phyloP scores from a whole-genome alignment of 2,888 invertebrate species.

The Amblyjoppa fuscipennis region DNA sequence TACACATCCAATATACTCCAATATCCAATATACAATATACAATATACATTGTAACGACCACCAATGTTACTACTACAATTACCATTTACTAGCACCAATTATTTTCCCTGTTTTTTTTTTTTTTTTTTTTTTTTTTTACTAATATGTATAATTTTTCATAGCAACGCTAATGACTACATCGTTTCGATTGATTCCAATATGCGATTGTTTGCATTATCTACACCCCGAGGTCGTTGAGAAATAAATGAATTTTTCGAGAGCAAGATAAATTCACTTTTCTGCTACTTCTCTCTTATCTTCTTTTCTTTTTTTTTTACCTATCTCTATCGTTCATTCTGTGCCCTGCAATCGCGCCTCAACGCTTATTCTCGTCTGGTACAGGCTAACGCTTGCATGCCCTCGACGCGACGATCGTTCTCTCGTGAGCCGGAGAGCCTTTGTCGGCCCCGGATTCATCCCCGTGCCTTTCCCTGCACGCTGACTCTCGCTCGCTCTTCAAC shows the following conservation, averaged over 20 bases:
- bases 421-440: constrained; percentile 39
- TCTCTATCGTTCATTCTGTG: constrained; percentile 39
- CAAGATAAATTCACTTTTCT: not conserved
- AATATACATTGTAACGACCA: too few relatives aligned
- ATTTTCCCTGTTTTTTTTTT: not conserved
- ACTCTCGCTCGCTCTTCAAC: constrained; percentile 54
- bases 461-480: constrained; percentile 68
- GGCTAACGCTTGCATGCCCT: constrained; percentile 29
- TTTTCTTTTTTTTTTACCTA: constrained; percentile 29
- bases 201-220: not conserved
- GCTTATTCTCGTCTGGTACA: constrained; percentile 44
- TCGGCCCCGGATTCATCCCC: constrained; percentile 51
- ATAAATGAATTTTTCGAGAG: not conserved
- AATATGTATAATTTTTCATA: not conserved
- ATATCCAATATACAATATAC: too few relatives aligned
- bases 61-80: too few relatives aligned
- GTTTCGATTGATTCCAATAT: not conserved
- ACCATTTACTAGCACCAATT: too few relatives aligned
- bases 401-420: constrained; percentile 35
- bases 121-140: not conserved
- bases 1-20: not conserved
- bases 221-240: not conserved
- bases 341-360: constrained; percentile 47
- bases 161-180: not conserved
- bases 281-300: not conserved